These are phyloP conservation scores for Drosophila multiciliata DNA, from an alignment of 2,888 invertebrate genomes.

Conservation along the genomic window DNA sequence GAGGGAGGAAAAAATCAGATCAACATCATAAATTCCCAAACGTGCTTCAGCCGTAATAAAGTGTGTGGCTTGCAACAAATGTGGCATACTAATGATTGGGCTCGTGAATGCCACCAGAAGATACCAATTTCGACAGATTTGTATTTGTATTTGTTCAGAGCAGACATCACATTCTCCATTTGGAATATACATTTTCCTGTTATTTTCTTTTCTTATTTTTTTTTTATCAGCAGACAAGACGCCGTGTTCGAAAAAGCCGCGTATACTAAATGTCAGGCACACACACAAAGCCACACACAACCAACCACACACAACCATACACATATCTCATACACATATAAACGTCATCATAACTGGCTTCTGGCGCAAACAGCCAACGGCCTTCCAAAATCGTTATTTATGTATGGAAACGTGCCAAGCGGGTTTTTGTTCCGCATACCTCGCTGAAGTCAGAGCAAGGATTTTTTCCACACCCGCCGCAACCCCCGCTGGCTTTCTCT, in stretches of 20 bases:
- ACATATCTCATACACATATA: conserved; percentile 37
- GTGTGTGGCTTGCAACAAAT: conserved; percentile 33
- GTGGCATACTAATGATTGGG: conserved; percentile 52
- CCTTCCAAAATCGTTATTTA: conserved; percentile 80
- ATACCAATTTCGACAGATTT: conserved; percentile 30
- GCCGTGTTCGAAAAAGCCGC: conserved; percentile 54
- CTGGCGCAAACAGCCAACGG: conserved; percentile 50
- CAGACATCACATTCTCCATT: conserved; percentile 19
- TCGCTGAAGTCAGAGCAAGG: background rate
- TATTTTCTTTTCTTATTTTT: background rate
- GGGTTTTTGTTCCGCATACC: conserved; percentile 47
- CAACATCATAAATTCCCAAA: conserved; percentile 40
- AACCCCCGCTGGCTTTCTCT: background rate
- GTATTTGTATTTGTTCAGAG: conserved; percentile 8
- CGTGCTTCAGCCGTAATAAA: conserved; percentile 22
- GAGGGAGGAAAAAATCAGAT: conserved; percentile 20
- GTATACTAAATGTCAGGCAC: conserved; percentile 79
- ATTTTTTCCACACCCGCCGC: background rate
- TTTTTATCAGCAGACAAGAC: conserved; percentile 38
- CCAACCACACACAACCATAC: background rate
- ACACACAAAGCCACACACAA: conserved; percentile 4
- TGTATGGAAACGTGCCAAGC: conserved; percentile 73
- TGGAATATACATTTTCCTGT: conserved; percentile 25
- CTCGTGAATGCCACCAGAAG: conserved; percentile 42
- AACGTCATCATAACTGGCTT: conserved; percentile 77